Base-by-base conservation (phyloP, 2,888 invertebrate genomes). In the Pseudococcus jackbeardsleyi region DNA sequence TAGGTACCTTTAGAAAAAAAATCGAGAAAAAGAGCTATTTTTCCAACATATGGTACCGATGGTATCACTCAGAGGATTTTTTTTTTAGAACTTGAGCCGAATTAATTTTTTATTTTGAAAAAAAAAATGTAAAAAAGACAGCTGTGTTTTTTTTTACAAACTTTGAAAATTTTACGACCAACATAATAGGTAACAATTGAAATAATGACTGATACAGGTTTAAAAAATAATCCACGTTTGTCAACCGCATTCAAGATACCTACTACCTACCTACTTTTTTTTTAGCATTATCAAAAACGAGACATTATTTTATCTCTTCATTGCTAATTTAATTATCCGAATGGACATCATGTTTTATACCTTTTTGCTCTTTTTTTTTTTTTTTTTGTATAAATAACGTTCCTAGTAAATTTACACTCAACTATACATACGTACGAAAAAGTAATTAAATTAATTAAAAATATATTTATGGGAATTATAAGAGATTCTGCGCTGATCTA, bases 361-460 rank as follows among this genome's bases (percentile, higher is more conserved):
- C n/a, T n/a, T n/a, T n/a, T 39, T 0, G 48, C 12, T 19, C 12
- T 64, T 54, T 26, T 64, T 26, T 54, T 59, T 39, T 17, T 33
- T 64, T 48, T 22, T 48, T n/a, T n/a, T n/a, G n/a, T n/a, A n/a
- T n/a, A n/a, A 26, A 50, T 84, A 50, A 48, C 22, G 50, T 84
- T 84, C 19, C 39, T 33, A 59, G 85, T 64, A 39, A 85, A 59
- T 85, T 85, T 85, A 85, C 64, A 85, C 85, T n/a, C n/a, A 33
- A 11, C 19, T 85, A 85, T 17, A n/a, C n/a, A n/a, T n/a, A n/a
- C n/a, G n/a, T n/a, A n/a, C n/a, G n/a, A 54, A 22, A n/a, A 68
- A 19, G 86, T 68, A 86, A 86, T 86, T 86, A 86, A 68, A 64
- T 86, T 86, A 86, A 86, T 86, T 86, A 86, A 86, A 86, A 15